Evolutionary conservation across 2,888 invertebrate species (phyloP), one percentile per base, ranked within the genome.

Genomic region (Xylocampa areola): DNA sequence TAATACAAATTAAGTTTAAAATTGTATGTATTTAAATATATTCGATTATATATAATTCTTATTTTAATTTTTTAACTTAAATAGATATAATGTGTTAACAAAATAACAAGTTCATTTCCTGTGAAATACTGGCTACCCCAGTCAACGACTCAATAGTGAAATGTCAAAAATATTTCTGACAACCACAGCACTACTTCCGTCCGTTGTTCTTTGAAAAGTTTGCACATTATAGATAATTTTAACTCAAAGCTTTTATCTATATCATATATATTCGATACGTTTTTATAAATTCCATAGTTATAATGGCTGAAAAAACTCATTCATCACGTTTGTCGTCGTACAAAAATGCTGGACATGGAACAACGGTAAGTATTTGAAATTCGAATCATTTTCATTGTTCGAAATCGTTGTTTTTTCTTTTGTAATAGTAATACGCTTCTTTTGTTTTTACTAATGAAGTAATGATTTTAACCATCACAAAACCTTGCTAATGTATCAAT

Each of bases 321-420:
- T 79, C 87, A 10, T 91, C 94, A 36, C 95, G 97, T 76, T 91
- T 97, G 70, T 93, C 95, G 44, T 94, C 96, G 7, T 98, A 97
- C 89, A 98, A 98, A 89, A 97, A 97, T 87, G 95, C 96, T 81
- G 96, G 96, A 14, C 96, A 96, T 68, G 97, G 96, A 77, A 92
- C 94, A 0, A 96, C 96, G 83, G 97, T 97, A 94, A 95, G 91
- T 84, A 55, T 50, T 54, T 49, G 33, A 47, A 57, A 37, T 45
- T 44, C 13, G 6, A 53, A 61, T 29, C 33, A 19, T 21, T 19
- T 58, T 29, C 33, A 19, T 21, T 19, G 16, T 67, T 58, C 29
- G 6, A 41, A 29, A 27, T 49, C n/a, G 7, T 27, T 5, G 1
- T n/a, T 10, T 13, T 10, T 17, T 30, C 32, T 21, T 48, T 27